Evolutionary conservation across 2,797 vertebrate genomes (phyloP), one percentile per base, ranked within the genome.

Genomic region (Pogonophryne albipinna): DNA sequence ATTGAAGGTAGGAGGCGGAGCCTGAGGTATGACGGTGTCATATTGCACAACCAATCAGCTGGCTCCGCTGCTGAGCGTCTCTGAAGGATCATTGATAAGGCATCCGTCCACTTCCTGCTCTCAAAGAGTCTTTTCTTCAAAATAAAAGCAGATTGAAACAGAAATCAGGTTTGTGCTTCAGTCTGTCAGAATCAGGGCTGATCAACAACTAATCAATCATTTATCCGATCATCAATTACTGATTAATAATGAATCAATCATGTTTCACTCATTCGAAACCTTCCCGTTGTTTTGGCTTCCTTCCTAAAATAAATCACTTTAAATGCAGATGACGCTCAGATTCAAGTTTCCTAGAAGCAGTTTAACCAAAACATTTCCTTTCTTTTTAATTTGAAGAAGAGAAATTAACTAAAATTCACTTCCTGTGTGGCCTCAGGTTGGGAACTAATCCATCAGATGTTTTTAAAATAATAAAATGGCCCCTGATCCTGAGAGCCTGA

Each of bases 11-110:
- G 50, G 56, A 66, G 77, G 65, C 50, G 19, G 69, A 14, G 78
- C 66, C 45, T 74, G 13, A 78, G 6, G 42, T 20, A 19, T 45
- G 57, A 84, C 53, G 50, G 42, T 16, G 8, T 64, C 44, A 63
- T 76, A 80, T 64, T 76, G 65, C 81, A 83, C 77, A 82, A 72
- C 59, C 78, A 82, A 83, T 79, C 67, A 80, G 60, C 66, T 73
- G 12, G 8, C 50, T 76, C n/a, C 10, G 34, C 61, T 70, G 76
- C 58, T 47, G 59, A 41, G 6, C 10, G 5, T 45, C 57, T 19
- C 60, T 41, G 19, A 51, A 16, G 70, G 67, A 76, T 82, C 71
- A 74, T 76, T 66, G 66, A 86, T 88, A 87, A 89, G 86, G 87
- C 87, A 85, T 88, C 75, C 44, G 0, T 71, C 79, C 49, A 78